These are phyloP conservation scores for Apodemia duryi DNA, from an alignment of 2,888 invertebrate species.

Conservation along the genomic window DNA sequence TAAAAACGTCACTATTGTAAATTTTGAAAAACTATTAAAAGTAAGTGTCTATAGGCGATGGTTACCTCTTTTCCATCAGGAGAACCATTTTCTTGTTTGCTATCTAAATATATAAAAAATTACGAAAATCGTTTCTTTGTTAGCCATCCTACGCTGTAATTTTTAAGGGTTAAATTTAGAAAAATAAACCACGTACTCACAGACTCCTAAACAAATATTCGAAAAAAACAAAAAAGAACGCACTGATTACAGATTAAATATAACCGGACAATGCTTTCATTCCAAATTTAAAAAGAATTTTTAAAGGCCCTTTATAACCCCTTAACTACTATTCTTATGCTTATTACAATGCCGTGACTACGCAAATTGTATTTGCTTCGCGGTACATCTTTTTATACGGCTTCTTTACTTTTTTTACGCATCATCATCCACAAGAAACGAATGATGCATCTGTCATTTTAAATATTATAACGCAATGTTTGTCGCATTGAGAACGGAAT, in stretches of 20 bases:
- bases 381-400: slow-evolving; percentile 37
- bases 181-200: too few relatives aligned
- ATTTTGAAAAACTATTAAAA: too few relatives aligned
- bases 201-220: too few relatives aligned
- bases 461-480: slow-evolving; percentile 52
- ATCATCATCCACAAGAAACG: slow-evolving; percentile 34
- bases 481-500: slow-evolving; percentile 1
- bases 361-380: slow-evolving; percentile 59
- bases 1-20: too few relatives aligned
- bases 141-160: too few relatives aligned
- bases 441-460: slow-evolving; percentile 73
- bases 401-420: slow-evolving; percentile 36
- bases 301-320: slow-evolving; percentile 43
- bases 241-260: slow-evolving; percentile 16
- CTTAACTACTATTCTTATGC: slow-evolving; percentile 45
- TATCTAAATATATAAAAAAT: too few relatives aligned
- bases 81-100: too few relatives aligned
- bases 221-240: slow-evolving; percentile 8
- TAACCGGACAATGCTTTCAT: slow-evolving; percentile 11
- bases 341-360: slow-evolving; percentile 56
- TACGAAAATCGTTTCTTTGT: too few relatives aligned
- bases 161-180: too few relatives aligned
- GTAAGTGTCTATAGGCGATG: too few relatives aligned
- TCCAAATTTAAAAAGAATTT: slow-evolving; percentile 20
- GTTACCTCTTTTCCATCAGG: too few relatives aligned